These are phyloP conservation scores for Drosophila watanabei DNA, from an alignment of 1,140 invertebrate species.

Conservation along the genomic window DNA sequence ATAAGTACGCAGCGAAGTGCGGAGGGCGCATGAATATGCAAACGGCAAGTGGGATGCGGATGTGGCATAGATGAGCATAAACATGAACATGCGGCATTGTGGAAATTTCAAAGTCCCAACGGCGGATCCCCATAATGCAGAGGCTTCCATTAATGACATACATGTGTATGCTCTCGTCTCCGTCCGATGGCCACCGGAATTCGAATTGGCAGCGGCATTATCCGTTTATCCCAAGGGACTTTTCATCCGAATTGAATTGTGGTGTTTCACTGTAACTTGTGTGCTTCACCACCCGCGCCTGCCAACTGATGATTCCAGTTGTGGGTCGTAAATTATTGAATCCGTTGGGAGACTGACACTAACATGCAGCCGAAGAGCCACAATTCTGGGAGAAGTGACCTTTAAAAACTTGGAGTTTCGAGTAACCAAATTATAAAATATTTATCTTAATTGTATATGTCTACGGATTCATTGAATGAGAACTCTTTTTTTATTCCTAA, in stretches of 20 bases:
- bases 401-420: background rate
- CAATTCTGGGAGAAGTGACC: background rate
- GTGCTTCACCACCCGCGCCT: background rate
- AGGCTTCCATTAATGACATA: constrained; percentile 24
- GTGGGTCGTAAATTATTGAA: constrained; percentile 2
- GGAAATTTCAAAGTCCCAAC: constrained; percentile 13
- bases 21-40: constrained; percentile 49
- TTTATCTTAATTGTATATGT: background rate
- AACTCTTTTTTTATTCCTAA: constrained; percentile 10
- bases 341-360: constrained; percentile 8
- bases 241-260: constrained; percentile 29
- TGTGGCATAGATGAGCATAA: constrained; percentile 33
- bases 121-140: constrained; percentile 29
- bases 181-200: background rate
- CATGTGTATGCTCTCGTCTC: background rate
- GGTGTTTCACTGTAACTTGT: constrained; percentile 20
- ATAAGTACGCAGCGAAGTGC: constrained; percentile 48
- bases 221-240: constrained; percentile 5
- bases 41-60: constrained; percentile 29
- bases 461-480: background rate
- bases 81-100: constrained; percentile 23
- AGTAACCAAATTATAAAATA: constrained; percentile 9
- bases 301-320: constrained; percentile 4
- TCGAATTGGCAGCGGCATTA: constrained; percentile 3
- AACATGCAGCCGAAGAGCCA: background rate